phyloP scores from a whole-genome alignment of 2,888 invertebrate species.

The Zygothrica quintamaculata region DNA sequence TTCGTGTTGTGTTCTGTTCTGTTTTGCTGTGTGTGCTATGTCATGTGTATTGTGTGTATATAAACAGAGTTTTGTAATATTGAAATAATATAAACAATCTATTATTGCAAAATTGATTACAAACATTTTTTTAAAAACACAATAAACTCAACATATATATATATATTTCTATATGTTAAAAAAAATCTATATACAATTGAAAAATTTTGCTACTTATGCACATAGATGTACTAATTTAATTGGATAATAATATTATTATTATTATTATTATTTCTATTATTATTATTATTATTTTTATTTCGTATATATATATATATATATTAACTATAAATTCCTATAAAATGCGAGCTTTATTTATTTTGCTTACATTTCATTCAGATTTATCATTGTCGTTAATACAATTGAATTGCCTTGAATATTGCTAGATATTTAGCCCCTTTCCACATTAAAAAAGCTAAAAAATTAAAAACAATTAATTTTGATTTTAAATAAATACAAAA shows the following conservation, averaged over 20 bases:
- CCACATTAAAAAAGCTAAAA: too few relatives aligned
- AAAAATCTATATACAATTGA: slow-evolving; percentile 72
- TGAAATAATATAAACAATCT: slow-evolving; percentile 36
- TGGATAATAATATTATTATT: slow-evolving; percentile 50
- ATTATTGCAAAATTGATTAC: slow-evolving; percentile 46
- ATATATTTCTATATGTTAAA: too few relatives aligned
- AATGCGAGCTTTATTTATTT: slow-evolving; percentile 58
- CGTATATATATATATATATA: slow-evolving; percentile 38
- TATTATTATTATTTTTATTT: slow-evolving; percentile 42
- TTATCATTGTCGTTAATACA: slow-evolving; percentile 74
- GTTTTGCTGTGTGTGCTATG: slow-evolving; percentile 17
- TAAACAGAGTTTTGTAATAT: slow-evolving; percentile 29
- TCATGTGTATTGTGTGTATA: slow-evolving; percentile 33
- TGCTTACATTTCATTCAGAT: slow-evolving; percentile 62
- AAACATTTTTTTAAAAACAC: too few relatives aligned
- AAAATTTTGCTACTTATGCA: slow-evolving; percentile 77
- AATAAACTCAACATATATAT: slow-evolving; percentile 39
- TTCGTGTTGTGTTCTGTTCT: slow-evolving; percentile 47
- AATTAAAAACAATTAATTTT: too few relatives aligned
- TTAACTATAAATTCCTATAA: slow-evolving; percentile 69
- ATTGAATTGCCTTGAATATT: slow-evolving; percentile 80
- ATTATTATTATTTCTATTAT: too few relatives aligned
- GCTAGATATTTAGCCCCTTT: slow-evolving; percentile 56
- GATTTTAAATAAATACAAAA: too few relatives aligned
- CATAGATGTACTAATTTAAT: slow-evolving; percentile 66